A percentile compares a stretch with the other conserved stretches of the same genome.
Conservation (phyloP, 2,888 invertebrate species). For the Meganola albula region DNA sequence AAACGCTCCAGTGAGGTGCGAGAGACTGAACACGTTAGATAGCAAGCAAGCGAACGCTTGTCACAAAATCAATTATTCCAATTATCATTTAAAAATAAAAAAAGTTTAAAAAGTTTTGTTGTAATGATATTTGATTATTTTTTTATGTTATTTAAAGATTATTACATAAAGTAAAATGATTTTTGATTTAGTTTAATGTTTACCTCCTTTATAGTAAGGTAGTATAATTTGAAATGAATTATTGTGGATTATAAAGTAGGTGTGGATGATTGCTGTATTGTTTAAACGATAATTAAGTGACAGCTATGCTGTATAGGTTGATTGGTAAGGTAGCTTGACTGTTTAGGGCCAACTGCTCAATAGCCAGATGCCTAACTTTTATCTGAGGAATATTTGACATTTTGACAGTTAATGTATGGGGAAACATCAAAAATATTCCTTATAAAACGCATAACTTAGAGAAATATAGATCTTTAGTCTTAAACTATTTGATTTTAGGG, state of each 20-base stretch:
- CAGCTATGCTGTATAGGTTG: constrained; percentile 36
- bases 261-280: constrained; percentile 30
- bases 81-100: constrained; percentile 54
- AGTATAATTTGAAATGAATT: constrained; percentile 52
- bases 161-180: constrained; percentile 68
- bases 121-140: constrained; percentile 72
- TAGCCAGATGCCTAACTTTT: too few species aligned
- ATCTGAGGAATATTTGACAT: too few species aligned
- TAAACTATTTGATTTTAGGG: too few species aligned
- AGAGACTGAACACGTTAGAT: constrained; percentile 38
- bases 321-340: constrained; percentile 30
- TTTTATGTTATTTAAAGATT: constrained; percentile 71
- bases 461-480: too few species aligned
- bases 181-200: constrained; percentile 61
- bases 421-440: too few species aligned
- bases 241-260: constrained; percentile 41
- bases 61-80: constrained; percentile 71
- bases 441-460: too few species aligned
- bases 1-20: constrained; percentile 28
- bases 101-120: constrained; percentile 60
- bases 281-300: constrained; percentile 33
- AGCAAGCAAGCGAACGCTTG: constrained; percentile 43
- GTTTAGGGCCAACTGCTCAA: too few species aligned
- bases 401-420: too few species aligned
- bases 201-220: constrained; percentile 64